Conservation (phyloP, 2,888 invertebrate species). For the Leucophora obtusa region DNA sequence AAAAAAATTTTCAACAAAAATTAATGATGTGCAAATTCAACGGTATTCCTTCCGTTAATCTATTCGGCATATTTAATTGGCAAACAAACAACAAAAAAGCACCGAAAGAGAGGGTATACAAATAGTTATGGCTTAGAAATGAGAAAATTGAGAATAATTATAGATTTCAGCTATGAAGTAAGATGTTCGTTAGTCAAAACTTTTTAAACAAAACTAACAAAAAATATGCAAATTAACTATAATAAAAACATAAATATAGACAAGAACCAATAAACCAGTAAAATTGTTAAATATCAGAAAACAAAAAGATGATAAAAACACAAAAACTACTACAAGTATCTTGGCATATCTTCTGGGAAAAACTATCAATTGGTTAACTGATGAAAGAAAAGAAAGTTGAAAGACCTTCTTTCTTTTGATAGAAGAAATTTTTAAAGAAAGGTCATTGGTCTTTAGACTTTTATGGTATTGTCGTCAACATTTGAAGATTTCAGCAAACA, state of each 20-base stretch:
- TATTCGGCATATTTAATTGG: background rate
- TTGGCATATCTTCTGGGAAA: background rate
- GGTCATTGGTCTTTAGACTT: slow-evolving; percentile 19
- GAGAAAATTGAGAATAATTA: slow-evolving; percentile 35
- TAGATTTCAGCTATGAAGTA: slow-evolving; percentile 23
- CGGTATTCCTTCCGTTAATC: background rate
- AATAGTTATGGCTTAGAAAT: background rate
- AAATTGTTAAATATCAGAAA: background rate
- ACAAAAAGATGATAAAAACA: background rate
- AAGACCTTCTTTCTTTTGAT: slow-evolving; percentile 21
- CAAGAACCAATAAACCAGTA: background rate
- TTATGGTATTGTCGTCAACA: slow-evolving; percentile 23
- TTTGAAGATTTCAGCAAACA: slow-evolving; percentile 14
- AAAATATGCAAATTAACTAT: background rate
- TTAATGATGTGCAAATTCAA: slow-evolving; percentile 3
- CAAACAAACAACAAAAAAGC: background rate
- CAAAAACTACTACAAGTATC: background rate
- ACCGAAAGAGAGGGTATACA: background rate
- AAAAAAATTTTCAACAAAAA: background rate
- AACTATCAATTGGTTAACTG: background rate
- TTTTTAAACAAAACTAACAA: background rate
- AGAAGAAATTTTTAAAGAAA: background rate
- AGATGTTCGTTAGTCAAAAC: slow-evolving; percentile 22
- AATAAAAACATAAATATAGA: background rate
- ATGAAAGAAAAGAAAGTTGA: slow-evolving; percentile 29